Percentiles rank a stretch among this genome's conserved stretches.
Evolutionary conservation across 2,113 vertebrate species (phyloP).

Genomic region (Etheostoma cragini): DNA sequence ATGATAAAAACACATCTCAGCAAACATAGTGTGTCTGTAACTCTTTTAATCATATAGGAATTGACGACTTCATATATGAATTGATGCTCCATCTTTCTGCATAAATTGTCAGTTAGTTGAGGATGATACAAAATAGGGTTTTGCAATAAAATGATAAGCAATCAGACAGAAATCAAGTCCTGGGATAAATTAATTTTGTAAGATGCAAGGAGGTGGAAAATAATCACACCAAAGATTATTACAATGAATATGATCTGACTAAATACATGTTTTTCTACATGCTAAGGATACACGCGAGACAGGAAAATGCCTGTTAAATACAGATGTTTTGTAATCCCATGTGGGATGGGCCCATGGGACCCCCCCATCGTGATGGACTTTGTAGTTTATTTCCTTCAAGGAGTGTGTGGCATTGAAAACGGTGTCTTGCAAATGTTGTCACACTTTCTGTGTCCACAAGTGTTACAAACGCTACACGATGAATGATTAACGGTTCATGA

Average conservation of each 20-base stretch:
- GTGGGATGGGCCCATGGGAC: too few species aligned
- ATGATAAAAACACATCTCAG: constrained; percentile 24
- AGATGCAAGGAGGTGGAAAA: neutral
- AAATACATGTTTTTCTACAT: too few species aligned
- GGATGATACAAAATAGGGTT: neutral
- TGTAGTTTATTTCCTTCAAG: too few species aligned
- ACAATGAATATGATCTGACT: neutral
- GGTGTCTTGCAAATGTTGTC: too few species aligned
- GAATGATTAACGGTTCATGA: too few species aligned
- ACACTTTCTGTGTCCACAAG: too few species aligned
- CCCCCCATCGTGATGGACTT: too few species aligned
- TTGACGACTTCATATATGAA: neutral
- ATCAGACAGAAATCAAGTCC: neutral
- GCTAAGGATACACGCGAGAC: too few species aligned
- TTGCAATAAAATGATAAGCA: neutral
- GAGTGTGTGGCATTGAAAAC: too few species aligned
- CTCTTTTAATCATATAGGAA: neutral
- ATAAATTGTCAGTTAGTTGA: neutral
- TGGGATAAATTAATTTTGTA: neutral
- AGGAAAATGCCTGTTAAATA: too few species aligned
- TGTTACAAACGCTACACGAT: too few species aligned
- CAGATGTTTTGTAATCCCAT: too few species aligned
- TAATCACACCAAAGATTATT: neutral
- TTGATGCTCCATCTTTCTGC: neutral
- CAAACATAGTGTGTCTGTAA: accelerated